phyloP scores from a whole-genome alignment of 2,113 vertebrate species.

The Pangasianodon gigas region DNA sequence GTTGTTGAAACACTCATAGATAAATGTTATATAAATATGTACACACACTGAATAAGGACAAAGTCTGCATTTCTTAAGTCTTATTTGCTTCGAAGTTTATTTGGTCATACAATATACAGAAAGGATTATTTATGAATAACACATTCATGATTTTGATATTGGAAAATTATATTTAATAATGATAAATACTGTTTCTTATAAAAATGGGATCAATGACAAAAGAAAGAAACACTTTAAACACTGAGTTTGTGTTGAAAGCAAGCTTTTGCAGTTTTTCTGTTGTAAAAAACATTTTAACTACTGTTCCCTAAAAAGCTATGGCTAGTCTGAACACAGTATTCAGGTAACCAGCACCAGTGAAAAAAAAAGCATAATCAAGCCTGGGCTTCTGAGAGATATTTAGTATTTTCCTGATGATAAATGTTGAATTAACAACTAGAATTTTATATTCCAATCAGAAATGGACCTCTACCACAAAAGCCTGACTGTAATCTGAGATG shows the following conservation, averaged over 20 bases:
- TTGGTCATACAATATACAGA: conserved; percentile 38
- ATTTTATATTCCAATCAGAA: background rate
- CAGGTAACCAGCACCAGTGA: conserved; percentile 58
- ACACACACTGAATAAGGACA: background rate
- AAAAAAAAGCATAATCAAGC: conserved; percentile 44
- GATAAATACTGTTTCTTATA: conserved; percentile 60
- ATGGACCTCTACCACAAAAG: background rate
- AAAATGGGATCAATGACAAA: conserved; percentile 49
- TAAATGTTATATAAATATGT: background rate
- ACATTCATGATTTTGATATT: conserved; percentile 39
- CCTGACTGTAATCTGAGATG: background rate
- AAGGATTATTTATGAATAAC: conserved; percentile 46
- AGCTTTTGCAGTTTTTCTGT: background rate
- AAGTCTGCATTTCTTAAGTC: background rate
- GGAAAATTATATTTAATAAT: conserved; percentile 50
- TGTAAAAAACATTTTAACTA: conserved; percentile 17
- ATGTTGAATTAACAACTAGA: conserved; percentile 19
- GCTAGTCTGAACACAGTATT: conserved; percentile 45
- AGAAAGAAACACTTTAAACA: conserved; percentile 55
- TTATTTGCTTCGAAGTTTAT: conserved; percentile 44
- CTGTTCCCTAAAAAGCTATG: conserved; percentile 32
- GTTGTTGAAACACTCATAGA: background rate
- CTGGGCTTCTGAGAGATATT: conserved; percentile 26
- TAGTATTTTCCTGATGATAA: conserved; percentile 43
- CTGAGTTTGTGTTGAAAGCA: conserved; percentile 53